phyloP scores from a whole-genome alignment of 2,797 vertebrate species.

The Cirrhinus molitorella region DNA sequence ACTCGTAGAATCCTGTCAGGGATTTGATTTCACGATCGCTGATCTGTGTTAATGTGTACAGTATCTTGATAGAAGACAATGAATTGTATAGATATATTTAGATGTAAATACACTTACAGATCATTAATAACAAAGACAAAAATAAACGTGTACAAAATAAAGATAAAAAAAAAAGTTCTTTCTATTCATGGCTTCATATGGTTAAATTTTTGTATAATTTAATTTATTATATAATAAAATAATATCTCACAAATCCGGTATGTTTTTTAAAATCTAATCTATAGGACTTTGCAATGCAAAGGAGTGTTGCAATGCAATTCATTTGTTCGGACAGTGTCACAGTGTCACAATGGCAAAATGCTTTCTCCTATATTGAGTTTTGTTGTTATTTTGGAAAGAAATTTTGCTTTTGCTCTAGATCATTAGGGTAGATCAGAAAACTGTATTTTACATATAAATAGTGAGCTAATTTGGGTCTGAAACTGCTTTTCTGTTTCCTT shows the following conservation, averaged over 20 bases:
- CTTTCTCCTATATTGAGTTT: not conserved
- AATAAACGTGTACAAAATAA: not conserved
- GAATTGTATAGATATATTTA: not conserved
- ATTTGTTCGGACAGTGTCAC: not conserved
- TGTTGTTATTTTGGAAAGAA: not conserved
- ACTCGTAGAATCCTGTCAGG: conserved; percentile 16
- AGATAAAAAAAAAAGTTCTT: too few relatives aligned
- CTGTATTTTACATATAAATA: not conserved
- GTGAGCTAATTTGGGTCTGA: not conserved
- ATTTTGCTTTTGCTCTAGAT: not conserved
- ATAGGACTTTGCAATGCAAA: not conserved
- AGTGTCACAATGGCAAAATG: not conserved
- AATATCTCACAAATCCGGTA: not conserved
- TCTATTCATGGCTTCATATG: not conserved
- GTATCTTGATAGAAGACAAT: not conserved
- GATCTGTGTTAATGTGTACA: not conserved
- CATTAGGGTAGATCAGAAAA: not conserved
- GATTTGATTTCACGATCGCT: conserved; percentile 23
- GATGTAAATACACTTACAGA: not conserved
- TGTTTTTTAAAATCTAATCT: not conserved
- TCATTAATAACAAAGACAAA: not conserved
- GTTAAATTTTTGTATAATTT: not conserved
- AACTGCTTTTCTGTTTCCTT: not conserved
- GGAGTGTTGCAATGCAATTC: not conserved
- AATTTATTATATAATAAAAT: not conserved